Base-by-base conservation (phyloP, 2,797 vertebrate genomes). In the Bryconaethiops microstoma region DNA sequence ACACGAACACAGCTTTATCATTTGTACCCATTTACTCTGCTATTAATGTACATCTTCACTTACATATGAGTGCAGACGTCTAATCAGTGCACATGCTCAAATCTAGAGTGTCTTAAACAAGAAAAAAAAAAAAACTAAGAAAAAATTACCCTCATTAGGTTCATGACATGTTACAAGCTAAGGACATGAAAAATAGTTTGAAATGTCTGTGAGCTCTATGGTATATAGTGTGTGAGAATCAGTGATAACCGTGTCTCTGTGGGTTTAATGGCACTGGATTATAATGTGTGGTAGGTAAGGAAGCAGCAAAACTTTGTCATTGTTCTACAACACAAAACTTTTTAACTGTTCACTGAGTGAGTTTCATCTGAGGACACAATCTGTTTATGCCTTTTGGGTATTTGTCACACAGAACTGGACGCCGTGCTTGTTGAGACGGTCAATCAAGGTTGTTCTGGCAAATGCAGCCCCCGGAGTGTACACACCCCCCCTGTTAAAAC, bases 381-480 rank as follows among this genome's bases (percentile, higher is more conserved):
- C 39, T 21, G 45, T 14, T 57, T 19, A 64, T 60, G 23, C 2
- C 63, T 79, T 78, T 21, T 80, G 63, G 69, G 90, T 83, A 83
- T 89, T 94, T 73, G 80, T 93, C 83, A 97, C 92, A 54, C 92
- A 94, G 84, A 97, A 97, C 86, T 93, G 94, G 81, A 97, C 82
- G 73, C 95, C 94, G 50, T 77, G 89, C 48, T 89, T 91, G 83
- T 91, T 93, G 70, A 97, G 96, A 69, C 95, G 93, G 64, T 96
- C 92, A 25, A 96, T 95, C 84, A 97, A 81, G 59, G 91, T 96
- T 77, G 95, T 97, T 89, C 93, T 95, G 70, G 84, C 90, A 89
- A 97, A 97, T 74, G 92, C 95, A 17, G 94, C 94, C 91, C 95
- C 96, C 0, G 96, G 96, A 39, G 95, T 92, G 89, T 95, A 97